Conservation (phyloP, 2,113 vertebrate genomes). For the Myotis lucifugus region DNA sequence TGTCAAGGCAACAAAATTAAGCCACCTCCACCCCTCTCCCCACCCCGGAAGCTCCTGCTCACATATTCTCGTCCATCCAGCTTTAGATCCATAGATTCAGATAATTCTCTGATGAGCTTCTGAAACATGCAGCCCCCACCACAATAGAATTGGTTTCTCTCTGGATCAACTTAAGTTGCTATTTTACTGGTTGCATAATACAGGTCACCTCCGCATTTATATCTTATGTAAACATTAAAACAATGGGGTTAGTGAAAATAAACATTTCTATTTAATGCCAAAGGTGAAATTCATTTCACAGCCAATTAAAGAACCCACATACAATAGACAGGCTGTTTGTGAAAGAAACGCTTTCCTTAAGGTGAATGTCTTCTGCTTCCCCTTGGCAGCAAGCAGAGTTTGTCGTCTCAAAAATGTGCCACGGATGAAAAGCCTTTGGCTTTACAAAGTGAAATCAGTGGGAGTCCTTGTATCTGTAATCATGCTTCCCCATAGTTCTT, state of each 20-base stretch:
- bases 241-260: neutral
- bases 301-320: neutral
- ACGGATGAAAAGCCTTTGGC: conserved; percentile 25
- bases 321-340: conserved; percentile 1
- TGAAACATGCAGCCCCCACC: neutral
- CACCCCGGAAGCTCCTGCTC: neutral
- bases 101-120: neutral
- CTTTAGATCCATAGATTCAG: neutral
- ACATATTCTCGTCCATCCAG: neutral
- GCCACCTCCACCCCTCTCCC: neutral
- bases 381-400: conserved; percentile 33
- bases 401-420: conserved; percentile 30
- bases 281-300: conserved; percentile 61
- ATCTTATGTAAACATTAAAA: conserved; percentile 5
- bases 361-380: conserved; percentile 20
- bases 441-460: neutral
- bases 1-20: neutral
- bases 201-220: neutral
- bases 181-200: neutral
- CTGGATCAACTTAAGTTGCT: neutral
- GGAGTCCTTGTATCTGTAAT: neutral
- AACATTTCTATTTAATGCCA: conserved; percentile 36
- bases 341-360: neutral
- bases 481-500: neutral
- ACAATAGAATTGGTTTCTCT: neutral